A percentile compares a stretch with the other conserved stretches of the same genome.
These are phyloP conservation scores for Lacanobia oleracea DNA, from an alignment of 2,888 invertebrate genomes.

Conservation along the genomic window DNA sequence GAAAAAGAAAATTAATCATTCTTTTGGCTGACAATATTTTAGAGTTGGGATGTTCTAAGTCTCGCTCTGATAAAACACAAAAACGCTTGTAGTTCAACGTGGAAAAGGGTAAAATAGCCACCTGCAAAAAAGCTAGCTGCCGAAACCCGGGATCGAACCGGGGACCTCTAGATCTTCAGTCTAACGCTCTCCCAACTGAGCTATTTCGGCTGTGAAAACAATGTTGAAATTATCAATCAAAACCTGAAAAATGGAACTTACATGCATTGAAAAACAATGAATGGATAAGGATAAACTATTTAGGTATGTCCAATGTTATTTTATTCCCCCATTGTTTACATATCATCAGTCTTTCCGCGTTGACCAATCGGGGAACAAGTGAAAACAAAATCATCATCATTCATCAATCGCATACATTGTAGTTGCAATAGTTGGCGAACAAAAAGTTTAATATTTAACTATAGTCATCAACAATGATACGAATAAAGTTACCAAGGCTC, in stretches of 20 bases:
- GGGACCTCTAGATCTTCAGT: slow-evolving; percentile 13
- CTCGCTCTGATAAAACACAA: not conserved
- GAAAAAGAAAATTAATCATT: too few relatives aligned
- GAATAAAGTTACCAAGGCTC: too few relatives aligned
- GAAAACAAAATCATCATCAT: slow-evolving; percentile 16
- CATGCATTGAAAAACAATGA: not conserved
- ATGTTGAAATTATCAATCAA: rapidly evolving
- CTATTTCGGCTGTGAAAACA: slow-evolving; percentile 77
- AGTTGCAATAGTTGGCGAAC: too few relatives aligned
- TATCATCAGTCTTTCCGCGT: not conserved
- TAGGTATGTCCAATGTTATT: not conserved
- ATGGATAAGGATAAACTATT: not conserved
- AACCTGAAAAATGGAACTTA: not conserved
- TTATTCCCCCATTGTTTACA: slow-evolving; percentile 1
- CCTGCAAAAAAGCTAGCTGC: not conserved
- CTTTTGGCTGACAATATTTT: too few relatives aligned
- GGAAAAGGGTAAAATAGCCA: not conserved
- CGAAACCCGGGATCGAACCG: slow-evolving; percentile 24
- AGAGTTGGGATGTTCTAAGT: not conserved
- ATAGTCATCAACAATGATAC: too few relatives aligned
- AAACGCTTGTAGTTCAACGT: too few relatives aligned
- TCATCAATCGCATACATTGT: too few relatives aligned
- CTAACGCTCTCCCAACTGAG: slow-evolving; percentile 67
- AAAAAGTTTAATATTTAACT: too few relatives aligned
- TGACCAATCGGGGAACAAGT: not conserved